phyloP scores from a whole-genome alignment of 1,140 invertebrate species.

The Bombus sibiricus region DNA sequence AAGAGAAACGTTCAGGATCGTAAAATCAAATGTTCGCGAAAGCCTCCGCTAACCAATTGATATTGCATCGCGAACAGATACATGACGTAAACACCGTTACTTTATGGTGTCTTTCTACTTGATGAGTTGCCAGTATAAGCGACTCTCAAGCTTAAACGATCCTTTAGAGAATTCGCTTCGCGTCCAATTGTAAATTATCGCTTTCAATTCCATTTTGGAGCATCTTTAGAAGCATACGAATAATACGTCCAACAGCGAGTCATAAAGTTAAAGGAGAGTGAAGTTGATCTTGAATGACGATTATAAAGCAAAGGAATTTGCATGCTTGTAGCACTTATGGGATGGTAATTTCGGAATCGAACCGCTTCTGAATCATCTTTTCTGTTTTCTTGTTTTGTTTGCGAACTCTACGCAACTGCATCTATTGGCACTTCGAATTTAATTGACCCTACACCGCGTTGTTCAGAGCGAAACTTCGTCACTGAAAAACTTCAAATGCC shows the following conservation, averaged over 20 bases:
- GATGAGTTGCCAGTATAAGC: neutral
- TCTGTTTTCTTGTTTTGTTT: neutral
- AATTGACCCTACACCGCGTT: neutral
- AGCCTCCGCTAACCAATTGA: constrained; percentile 16
- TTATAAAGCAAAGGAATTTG: neutral
- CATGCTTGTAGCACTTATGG: neutral
- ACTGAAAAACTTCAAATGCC: no score
- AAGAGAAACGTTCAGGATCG: constrained; percentile 30
- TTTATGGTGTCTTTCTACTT: neutral
- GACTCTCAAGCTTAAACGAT: neutral
- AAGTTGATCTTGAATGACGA: neutral
- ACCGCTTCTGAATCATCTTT: neutral
- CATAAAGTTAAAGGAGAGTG: neutral
- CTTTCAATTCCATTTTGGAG: no score
- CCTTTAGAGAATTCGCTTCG: neutral
- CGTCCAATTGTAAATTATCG: neutral
- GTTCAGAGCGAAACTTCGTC: no score
- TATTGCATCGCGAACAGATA: constrained; percentile 21
- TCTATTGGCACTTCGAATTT: neutral
- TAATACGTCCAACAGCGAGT: no score
- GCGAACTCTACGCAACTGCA: neutral
- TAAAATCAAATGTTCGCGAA: constrained; percentile 29
- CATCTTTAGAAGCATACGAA: neutral
- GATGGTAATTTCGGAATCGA: neutral
- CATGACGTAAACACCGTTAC: neutral